phyloP scores from a whole-genome alignment of 2,888 invertebrate species.

The Xylota segnis region DNA sequence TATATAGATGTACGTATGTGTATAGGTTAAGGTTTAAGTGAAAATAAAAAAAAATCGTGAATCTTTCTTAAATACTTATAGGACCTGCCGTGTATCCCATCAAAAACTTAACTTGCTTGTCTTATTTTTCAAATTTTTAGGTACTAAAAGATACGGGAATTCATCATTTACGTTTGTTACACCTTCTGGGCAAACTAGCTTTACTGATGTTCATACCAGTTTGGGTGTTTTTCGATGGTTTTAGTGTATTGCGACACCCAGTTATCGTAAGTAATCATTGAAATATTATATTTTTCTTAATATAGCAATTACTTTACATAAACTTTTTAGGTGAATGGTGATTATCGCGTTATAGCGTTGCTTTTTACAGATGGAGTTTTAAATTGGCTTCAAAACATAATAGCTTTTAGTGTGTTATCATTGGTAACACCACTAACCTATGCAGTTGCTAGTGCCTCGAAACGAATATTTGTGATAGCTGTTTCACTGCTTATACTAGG shows the following conservation, averaged over 20 bases:
- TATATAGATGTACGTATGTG: too few species aligned
- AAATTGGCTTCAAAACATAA: slow-evolving; percentile 97
- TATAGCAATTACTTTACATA: not conserved
- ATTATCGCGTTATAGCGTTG: slow-evolving; percentile 87
- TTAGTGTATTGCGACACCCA: slow-evolving; percentile 87
- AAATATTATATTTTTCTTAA: not conserved
- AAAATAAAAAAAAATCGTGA: too few species aligned
- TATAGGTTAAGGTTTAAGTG: too few species aligned
- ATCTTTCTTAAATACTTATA: too few species aligned
- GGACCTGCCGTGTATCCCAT: too few species aligned
- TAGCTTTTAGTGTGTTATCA: slow-evolving; percentile 96
- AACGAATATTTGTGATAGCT: slow-evolving; percentile 95
- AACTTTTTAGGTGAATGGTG: slow-evolving; percentile 85
- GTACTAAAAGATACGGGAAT: slow-evolving; percentile 93
- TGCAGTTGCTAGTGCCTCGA: slow-evolving; percentile 97
- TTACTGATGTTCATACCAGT: slow-evolving; percentile 92
- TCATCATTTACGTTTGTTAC: slow-evolving; percentile 94
- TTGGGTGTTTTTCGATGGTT: slow-evolving; percentile 91
- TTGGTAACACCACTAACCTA: slow-evolving; percentile 97
- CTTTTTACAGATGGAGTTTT: slow-evolving; percentile 92
- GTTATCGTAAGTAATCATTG: slow-evolving; percentile 86
- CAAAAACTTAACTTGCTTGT: too few species aligned
- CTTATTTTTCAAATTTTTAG: slow-evolving; percentile 83
- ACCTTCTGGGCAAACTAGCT: slow-evolving; percentile 91
- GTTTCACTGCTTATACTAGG: slow-evolving; percentile 94